Percentiles rank a stretch among this genome's conserved stretches.
Evolutionary conservation across 2,797 vertebrate genomes (phyloP).

Genomic region (Microcaecilia unicolor): DNA sequence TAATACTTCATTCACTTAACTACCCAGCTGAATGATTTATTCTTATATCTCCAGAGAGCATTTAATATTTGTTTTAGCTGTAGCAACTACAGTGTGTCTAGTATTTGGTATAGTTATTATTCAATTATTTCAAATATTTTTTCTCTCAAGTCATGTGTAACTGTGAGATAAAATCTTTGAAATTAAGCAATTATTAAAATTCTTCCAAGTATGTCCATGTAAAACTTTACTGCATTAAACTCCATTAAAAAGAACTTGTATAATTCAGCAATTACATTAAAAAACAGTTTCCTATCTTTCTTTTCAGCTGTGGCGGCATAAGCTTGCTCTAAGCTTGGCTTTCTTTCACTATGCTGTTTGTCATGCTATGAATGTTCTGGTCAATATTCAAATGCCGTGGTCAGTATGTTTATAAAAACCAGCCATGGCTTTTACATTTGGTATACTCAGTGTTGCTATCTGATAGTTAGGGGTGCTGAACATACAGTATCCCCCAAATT

Average conservation of each 20-base stretch:
- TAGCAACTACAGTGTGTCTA: conserved; percentile 4
- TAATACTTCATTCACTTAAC: conserved; percentile 16
- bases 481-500: too few relatives aligned
- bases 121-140: conserved; percentile 1
- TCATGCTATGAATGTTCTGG: background rate
- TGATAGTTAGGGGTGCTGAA: too few relatives aligned
- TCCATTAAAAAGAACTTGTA: conserved; percentile 3
- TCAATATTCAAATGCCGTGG: too few relatives aligned
- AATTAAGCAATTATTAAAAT: conserved; percentile 14
- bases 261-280: conserved; percentile 5
- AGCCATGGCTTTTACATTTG: too few relatives aligned
- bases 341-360: background rate
- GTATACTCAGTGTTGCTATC: too few relatives aligned
- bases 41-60: conserved; percentile 1
- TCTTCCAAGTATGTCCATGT: background rate
- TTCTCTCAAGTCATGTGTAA: background rate
- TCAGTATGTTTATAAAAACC: too few relatives aligned
- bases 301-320: background rate
- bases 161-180: conserved; percentile 9
- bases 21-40: conserved; percentile 1
- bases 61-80: conserved; percentile 17
- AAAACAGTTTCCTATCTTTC: background rate
- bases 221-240: conserved; percentile 2
- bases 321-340: background rate
- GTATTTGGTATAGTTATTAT: conserved; percentile 4